Conservation (phyloP, 92 coral and sea anemone species). For the Parazoanthus atlanticus region DNA sequence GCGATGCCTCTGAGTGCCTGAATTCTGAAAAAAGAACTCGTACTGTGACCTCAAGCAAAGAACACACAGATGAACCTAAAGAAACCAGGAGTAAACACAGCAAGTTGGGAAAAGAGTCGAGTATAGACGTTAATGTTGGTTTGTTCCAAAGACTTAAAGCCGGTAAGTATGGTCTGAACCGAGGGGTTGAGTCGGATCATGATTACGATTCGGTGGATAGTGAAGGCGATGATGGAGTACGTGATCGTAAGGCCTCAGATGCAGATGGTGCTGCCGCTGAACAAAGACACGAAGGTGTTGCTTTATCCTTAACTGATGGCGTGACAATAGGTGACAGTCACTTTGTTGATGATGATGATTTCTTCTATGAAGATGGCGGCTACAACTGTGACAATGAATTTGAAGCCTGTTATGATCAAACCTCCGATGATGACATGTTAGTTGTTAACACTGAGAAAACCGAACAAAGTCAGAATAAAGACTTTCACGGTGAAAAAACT, state of each 20-base stretch:
- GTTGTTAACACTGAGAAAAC: constrained; percentile 25
- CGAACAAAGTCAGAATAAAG: constrained; percentile 8
- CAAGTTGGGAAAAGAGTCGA: background rate
- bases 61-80: background rate
- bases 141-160: constrained; percentile 54
- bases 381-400: constrained; percentile 82
- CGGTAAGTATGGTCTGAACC: constrained; percentile 33
- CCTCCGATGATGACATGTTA: background rate
- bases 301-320: background rate
- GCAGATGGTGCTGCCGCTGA: background rate
- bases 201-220: constrained; percentile 40
- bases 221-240: constrained; percentile 1
- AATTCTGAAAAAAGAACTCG: background rate
- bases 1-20: background rate
- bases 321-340: constrained; percentile 18
- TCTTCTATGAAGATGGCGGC: constrained; percentile 91
- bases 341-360: constrained; percentile 40
- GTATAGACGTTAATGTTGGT: constrained; percentile 33
- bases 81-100: background rate
- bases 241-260: background rate
- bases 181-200: constrained; percentile 23
- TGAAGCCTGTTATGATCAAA: constrained; percentile 42
- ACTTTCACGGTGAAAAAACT: constrained; percentile 2
- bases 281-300: background rate
- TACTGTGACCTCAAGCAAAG: constrained; percentile 15